Evolutionary conservation across 2,797 vertebrate genomes (phyloP).

Genomic region (Lutra lutra): DNA sequence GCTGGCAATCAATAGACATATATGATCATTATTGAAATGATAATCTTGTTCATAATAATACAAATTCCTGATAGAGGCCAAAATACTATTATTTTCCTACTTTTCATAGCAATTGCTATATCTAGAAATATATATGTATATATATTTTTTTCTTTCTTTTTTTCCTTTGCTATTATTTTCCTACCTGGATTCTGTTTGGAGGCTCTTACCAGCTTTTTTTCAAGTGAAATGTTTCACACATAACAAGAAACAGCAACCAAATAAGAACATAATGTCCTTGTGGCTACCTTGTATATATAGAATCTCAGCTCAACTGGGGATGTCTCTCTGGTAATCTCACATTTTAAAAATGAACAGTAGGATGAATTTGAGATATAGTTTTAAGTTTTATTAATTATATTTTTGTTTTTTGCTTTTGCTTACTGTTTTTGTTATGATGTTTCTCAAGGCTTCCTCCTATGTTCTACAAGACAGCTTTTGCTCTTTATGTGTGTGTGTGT

Average conservation of each 20-base stretch:
- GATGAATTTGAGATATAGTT: neutral
- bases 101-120: neutral
- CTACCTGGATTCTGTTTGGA: conserved; percentile 6
- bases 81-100: neutral
- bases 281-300: neutral
- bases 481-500: neutral
- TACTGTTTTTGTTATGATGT: neutral
- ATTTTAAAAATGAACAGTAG: neutral
- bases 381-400: neutral
- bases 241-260: neutral
- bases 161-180: neutral
- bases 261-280: neutral
- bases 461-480: neutral
- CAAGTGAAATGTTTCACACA: neutral
- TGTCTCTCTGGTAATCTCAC: neutral
- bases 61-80: neutral
- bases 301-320: neutral
- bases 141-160: neutral
- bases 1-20: neutral
- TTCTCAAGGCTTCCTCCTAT: neutral
- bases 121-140: neutral
- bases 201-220: neutral
- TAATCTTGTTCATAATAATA: conserved; percentile 1
- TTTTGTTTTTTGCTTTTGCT: neutral
- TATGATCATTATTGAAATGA: neutral